Conservation (phyloP, 2,888 invertebrate species). For the Arrhopalites spinosus region DNA sequence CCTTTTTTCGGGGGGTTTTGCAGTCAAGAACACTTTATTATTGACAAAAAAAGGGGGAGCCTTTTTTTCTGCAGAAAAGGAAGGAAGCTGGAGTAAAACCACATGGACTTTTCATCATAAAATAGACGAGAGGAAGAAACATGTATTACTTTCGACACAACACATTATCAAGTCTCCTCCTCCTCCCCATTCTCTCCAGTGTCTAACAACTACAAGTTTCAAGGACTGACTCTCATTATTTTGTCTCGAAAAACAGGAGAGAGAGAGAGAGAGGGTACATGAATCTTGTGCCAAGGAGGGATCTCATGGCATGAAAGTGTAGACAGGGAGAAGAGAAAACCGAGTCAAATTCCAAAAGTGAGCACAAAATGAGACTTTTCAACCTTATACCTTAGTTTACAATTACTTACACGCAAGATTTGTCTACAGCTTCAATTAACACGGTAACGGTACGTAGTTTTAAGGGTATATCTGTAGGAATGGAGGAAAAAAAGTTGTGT, state of each 20-base stretch:
- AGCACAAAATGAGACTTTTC: conserved; percentile 8
- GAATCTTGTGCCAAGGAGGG: not conserved
- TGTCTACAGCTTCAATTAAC: conserved; percentile 4
- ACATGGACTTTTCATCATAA: not conserved
- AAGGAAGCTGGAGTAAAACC: not conserved
- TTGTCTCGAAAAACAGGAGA: too few relatives aligned
- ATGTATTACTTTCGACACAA: not conserved
- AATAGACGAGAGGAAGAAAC: too few relatives aligned
- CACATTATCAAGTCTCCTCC: not conserved
- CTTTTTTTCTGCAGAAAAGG: too few relatives aligned
- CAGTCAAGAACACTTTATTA: too few relatives aligned
- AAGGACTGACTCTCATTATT: too few relatives aligned
- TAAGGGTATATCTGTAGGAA: not conserved
- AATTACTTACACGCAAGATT: conserved; percentile 9
- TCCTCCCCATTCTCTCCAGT: too few relatives aligned
- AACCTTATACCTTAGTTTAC: conserved; percentile 2
- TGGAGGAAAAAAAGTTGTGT: conserved; percentile 17
- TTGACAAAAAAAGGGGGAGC: too few relatives aligned
- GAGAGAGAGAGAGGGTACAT: too few relatives aligned
- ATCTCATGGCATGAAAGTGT: not conserved
- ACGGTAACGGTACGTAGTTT: not conserved
- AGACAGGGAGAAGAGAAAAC: not conserved
- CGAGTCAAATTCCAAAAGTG: not conserved
- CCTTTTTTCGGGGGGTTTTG: too few relatives aligned
- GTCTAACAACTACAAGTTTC: too few relatives aligned